Conservation (phyloP, 2,888 invertebrate genomes). For the Limnephilus rhombicus region DNA sequence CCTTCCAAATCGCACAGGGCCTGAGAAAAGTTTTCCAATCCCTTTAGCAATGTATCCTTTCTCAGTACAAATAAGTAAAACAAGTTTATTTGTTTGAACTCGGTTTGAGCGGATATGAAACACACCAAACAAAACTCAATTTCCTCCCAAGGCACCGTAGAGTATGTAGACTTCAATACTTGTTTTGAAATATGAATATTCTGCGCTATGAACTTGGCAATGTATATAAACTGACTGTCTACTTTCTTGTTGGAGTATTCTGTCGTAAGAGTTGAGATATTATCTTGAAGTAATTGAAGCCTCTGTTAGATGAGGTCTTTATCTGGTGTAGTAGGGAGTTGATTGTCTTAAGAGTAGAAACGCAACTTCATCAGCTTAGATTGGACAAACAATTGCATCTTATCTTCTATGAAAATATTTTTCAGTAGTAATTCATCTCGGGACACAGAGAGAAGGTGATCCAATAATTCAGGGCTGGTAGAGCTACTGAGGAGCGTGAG, state of each 20-base stretch:
- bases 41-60: neutral
- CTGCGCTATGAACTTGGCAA: neutral
- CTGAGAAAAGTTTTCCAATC: neutral
- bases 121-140: conserved; percentile 24
- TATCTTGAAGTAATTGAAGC: neutral
- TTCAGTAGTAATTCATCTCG: neutral
- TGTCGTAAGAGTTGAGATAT: neutral
- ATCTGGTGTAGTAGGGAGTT: neutral
- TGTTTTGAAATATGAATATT: conserved; percentile 4
- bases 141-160: conserved; percentile 18
- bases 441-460: neutral
- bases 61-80: neutral
- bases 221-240: neutral
- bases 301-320: neutral
- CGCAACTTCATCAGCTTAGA: neutral
- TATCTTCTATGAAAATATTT: neutral
- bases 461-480: neutral
- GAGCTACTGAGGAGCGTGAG: neutral
- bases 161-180: neutral
- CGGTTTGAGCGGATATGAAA: neutral
- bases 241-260: neutral
- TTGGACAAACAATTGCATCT: conserved; percentile 22
- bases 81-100: neutral
- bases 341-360: neutral
- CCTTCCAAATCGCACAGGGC: neutral